These are phyloP conservation scores for Exaiptasia diaphana DNA, from an alignment of 64 coral and sea anemone genomes.

Conservation along the genomic window DNA sequence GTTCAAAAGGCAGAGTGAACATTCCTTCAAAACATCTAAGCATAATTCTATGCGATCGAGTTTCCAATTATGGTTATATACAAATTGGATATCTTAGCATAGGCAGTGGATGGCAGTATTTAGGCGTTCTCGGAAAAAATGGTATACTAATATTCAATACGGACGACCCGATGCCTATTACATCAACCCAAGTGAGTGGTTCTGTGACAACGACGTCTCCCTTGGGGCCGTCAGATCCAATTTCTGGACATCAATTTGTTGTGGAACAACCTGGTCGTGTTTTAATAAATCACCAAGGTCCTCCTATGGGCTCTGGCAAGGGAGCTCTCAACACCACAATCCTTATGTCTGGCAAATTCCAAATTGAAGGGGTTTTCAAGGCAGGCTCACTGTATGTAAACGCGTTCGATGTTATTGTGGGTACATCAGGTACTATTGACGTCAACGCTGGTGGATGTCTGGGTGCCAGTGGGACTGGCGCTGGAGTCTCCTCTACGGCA, in stretches of 20 bases:
- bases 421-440: conserved; percentile 48
- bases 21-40: conserved; percentile 44
- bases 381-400: conserved; percentile 60
- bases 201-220: conserved; percentile 58
- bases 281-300: conserved; percentile 55
- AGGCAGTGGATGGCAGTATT: conserved; percentile 52
- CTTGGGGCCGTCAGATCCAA: conserved; percentile 40
- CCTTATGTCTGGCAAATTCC: conserved; percentile 4
- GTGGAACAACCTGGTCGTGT: conserved; percentile 41
- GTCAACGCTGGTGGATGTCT: conserved; percentile 54
- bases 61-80: conserved; percentile 46
- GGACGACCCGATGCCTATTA: conserved; percentile 42
- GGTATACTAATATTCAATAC: conserved; percentile 65
- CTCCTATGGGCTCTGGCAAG: conserved; percentile 1
- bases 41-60: conserved; percentile 50
- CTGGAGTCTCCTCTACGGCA: conserved; percentile 30
- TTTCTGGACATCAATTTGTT: conserved; percentile 53
- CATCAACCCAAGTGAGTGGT: conserved; percentile 45
- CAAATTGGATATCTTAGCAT: conserved; percentile 51
- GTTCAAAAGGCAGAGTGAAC: conserved; percentile 35
- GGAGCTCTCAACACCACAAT: conserved; percentile 59
- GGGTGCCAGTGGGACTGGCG: conserved; percentile 53
- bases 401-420: background rate
- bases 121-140: conserved; percentile 26
- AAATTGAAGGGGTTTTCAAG: conserved; percentile 48